These are phyloP conservation scores for Cyprinodon variegatus DNA, from an alignment of 2,113 vertebrate genomes.

Conservation along the genomic window DNA sequence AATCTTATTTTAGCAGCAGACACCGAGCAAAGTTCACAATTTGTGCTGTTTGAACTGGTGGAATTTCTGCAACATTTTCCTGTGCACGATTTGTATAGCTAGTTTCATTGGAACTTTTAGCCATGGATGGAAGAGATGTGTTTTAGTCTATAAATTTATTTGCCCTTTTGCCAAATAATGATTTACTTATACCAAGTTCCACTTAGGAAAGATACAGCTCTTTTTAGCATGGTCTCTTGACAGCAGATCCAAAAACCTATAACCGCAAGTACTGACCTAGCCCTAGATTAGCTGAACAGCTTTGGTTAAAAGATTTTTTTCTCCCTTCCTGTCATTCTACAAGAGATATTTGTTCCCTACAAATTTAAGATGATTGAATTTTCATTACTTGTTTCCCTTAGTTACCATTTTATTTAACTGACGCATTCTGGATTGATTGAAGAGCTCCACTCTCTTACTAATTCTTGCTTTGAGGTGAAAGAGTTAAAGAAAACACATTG, in stretches of 20 bases:
- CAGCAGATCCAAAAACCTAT: background rate
- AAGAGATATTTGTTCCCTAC: background rate
- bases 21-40: no score
- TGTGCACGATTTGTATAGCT: no score
- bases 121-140: no score
- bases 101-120: background rate
- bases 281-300: background rate
- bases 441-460: slow-evolving; percentile 24
- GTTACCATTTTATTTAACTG: slow-evolving; percentile 4
- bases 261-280: background rate
- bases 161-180: background rate
- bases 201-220: background rate
- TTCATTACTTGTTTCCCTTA: slow-evolving; percentile 5
- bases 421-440: slow-evolving; percentile 44
- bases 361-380: background rate
- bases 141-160: background rate
- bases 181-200: background rate
- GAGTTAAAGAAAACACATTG: slow-evolving; percentile 32
- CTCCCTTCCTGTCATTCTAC: background rate
- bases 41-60: no score
- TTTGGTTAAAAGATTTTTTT: background rate
- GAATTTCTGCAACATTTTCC: no score
- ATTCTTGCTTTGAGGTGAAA: slow-evolving; percentile 30
- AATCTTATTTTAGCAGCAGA: no score
- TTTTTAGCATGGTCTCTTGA: background rate